These are phyloP conservation scores for Sarcophaga caerulescens DNA, from an alignment of 2,888 invertebrate genomes.

Conservation along the genomic window DNA sequence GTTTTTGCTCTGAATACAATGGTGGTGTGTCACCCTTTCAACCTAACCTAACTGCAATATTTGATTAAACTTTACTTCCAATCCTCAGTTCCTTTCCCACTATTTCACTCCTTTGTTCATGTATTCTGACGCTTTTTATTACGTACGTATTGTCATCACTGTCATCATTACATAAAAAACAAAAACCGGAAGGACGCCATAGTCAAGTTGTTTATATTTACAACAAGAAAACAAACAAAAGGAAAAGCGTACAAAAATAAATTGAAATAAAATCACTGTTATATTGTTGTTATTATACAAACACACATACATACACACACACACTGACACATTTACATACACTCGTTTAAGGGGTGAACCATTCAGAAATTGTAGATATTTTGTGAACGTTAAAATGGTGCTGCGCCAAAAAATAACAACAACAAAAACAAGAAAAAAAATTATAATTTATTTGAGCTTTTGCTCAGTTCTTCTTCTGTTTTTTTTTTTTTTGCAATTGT, in stretches of 20 bases:
- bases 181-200: constrained; percentile 64
- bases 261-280: constrained; percentile 64
- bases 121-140: too few relatives aligned
- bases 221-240: constrained; percentile 36
- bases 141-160: too few relatives aligned
- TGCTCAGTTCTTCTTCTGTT: constrained; percentile 8
- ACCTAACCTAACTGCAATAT: too few relatives aligned
- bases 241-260: constrained; percentile 45
- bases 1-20: too few relatives aligned
- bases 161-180: constrained; percentile 1
- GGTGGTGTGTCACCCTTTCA: too few relatives aligned
- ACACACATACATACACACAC: constrained; percentile 15
- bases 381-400: constrained; percentile 42
- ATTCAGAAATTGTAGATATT: background rate
- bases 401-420: constrained; percentile 63
- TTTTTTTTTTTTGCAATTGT: background rate
- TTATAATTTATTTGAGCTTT: constrained; percentile 65
- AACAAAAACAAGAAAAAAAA: constrained; percentile 22
- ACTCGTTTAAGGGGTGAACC: background rate
- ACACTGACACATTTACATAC: constrained; percentile 9
- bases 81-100: too few relatives aligned
- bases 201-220: constrained; percentile 47
- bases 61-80: too few relatives aligned
- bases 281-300: constrained; percentile 35
- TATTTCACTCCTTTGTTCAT: too few relatives aligned